Evolutionary conservation across 2,113 vertebrate species (phyloP).

Genomic region (Syrmaticus mikado): DNA sequence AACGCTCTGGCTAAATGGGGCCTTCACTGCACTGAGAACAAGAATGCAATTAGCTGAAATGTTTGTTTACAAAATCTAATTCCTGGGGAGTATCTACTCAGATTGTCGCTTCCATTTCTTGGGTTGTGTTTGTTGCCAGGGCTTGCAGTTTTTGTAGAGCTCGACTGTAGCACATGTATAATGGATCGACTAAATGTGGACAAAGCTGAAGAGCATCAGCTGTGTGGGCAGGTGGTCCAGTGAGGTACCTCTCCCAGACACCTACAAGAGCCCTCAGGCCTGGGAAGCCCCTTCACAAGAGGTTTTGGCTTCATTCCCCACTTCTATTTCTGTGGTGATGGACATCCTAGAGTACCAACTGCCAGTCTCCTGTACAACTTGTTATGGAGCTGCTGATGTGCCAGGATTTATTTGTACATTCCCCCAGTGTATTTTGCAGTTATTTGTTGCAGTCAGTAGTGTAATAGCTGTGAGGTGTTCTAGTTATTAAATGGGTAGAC

Average conservation of each 20-base stretch:
- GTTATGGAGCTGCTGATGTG: background rate
- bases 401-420: background rate
- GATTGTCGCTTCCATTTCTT: conserved; percentile 44
- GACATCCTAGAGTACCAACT: background rate
- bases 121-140: conserved; percentile 51
- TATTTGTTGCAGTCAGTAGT: background rate
- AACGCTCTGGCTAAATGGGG: conserved; percentile 65
- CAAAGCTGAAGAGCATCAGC: background rate
- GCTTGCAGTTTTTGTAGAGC: conserved; percentile 47
- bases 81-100: conserved; percentile 69
- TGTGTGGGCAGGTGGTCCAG: background rate
- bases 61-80: conserved; percentile 76
- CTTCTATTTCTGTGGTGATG: background rate
- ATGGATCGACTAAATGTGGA: background rate
- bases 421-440: background rate
- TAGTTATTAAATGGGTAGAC: background rate
- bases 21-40: conserved; percentile 71
- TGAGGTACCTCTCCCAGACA: background rate
- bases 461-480: background rate
- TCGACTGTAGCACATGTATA: background rate
- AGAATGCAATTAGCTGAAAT: conserved; percentile 78
- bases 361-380: background rate
- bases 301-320: background rate
- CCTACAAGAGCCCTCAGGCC: background rate
- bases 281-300: background rate